Conservation (phyloP, 2,113 vertebrate genomes). For the Gallinago undulata region DNA sequence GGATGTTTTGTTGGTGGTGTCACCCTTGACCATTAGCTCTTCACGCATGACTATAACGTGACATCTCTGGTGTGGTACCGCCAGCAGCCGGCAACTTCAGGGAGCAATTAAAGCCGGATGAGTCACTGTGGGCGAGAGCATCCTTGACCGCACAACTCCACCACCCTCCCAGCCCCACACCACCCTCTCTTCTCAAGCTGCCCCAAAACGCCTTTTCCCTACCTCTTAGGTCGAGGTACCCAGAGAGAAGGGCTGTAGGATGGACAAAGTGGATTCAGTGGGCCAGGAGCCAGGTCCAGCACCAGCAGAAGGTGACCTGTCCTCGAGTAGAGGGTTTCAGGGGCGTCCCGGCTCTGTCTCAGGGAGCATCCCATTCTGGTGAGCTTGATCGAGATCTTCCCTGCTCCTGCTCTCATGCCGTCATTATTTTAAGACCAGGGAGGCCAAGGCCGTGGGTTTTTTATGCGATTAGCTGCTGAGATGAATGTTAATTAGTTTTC, state of each 20-base stretch:
- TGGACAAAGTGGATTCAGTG: neutral
- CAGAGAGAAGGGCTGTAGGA: neutral
- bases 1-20: constrained; percentile 44
- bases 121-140: neutral
- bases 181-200: neutral
- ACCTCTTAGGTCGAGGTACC: accelerated
- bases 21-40: constrained; percentile 18
- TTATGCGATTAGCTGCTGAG: constrained; percentile 68
- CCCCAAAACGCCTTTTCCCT: neutral
- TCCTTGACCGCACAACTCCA: neutral
- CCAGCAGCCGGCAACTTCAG: neutral
- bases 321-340: accelerated
- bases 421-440: constrained; percentile 52
- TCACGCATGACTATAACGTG: constrained; percentile 13
- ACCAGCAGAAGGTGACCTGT: neutral
- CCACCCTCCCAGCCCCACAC: neutral
- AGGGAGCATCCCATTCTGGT: neutral
- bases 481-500: constrained; percentile 76
- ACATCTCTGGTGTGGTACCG: neutral
- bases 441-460: constrained; percentile 26
- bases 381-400: constrained; percentile 6
- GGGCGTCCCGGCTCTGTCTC: neutral
- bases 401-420: neutral
- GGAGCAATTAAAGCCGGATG: constrained; percentile 20
- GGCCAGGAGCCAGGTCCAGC: neutral